Evolutionary conservation across 1,140 invertebrate species (phyloP).

Genomic region (Polyergus mexicanus): DNA sequence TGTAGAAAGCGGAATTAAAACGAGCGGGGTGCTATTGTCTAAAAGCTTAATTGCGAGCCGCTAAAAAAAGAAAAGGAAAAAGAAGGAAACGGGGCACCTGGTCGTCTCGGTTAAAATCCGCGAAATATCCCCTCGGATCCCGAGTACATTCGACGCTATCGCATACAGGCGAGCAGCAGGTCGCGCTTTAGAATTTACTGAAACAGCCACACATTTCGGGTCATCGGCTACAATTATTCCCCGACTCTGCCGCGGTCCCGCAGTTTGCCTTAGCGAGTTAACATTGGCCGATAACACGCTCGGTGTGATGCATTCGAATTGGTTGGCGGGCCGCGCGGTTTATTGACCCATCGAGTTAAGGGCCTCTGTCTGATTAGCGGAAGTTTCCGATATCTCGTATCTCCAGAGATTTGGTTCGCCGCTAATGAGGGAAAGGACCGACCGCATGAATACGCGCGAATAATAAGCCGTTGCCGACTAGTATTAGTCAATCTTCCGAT

Average conservation of each 20-base stretch:
- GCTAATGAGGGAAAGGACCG: conserved; percentile 43
- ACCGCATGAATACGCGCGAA: conserved; percentile 25
- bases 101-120: conserved; percentile 25
- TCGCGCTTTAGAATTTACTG: conserved; percentile 59
- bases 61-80: neutral
- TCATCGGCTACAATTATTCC: conserved; percentile 69
- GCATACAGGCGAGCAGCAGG: neutral
- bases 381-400: conserved; percentile 74
- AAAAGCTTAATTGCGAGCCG: neutral
- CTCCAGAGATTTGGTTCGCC: conserved; percentile 61
- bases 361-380: conserved; percentile 72
- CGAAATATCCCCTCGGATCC: neutral
- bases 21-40: neutral
- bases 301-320: conserved; percentile 58
- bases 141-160: neutral
- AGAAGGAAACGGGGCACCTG: neutral
- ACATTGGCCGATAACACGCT: conserved; percentile 67
- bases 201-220: conserved; percentile 54
- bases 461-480: conserved; percentile 59
- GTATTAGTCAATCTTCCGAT: conserved; percentile 48
- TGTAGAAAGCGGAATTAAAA: conserved; percentile 7
- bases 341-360: conserved; percentile 75
- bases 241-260: conserved; percentile 36
- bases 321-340: conserved; percentile 43
- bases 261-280: conserved; percentile 69